A percentile compares a stretch with the other conserved stretches of the same genome.
phyloP scores from a whole-genome alignment of 2,888 invertebrate species.

The Erebia palarica region DNA sequence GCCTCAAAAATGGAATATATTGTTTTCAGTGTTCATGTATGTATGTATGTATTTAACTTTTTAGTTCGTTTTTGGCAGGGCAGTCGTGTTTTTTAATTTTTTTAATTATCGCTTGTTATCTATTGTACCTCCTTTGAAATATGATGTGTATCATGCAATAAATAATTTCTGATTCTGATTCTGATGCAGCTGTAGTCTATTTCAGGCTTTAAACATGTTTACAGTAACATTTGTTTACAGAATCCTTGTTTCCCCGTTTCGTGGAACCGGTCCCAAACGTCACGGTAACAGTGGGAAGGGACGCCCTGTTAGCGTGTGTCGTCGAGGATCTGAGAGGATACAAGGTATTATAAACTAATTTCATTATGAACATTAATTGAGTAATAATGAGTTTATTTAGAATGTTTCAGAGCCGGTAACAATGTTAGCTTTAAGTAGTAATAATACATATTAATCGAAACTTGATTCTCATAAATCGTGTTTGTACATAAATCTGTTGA shows the following conservation, averaged over 20 bases:
- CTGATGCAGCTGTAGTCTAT: too few relatives aligned
- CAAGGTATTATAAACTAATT: conserved; percentile 83
- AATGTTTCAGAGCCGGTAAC: conserved; percentile 11
- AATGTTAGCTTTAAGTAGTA: conserved; percentile 12
- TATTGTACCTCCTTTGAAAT: too few relatives aligned
- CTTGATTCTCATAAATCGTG: background rate
- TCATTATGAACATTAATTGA: conserved; percentile 21
- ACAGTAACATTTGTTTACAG: conserved; percentile 67
- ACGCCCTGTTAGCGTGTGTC: conserved; percentile 93
- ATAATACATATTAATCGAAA: background rate
- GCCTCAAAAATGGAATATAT: too few relatives aligned
- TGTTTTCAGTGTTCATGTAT: too few relatives aligned
- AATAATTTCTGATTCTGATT: too few relatives aligned
- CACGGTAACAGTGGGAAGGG: conserved; percentile 93
- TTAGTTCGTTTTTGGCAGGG: too few relatives aligned
- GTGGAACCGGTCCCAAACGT: conserved; percentile 95
- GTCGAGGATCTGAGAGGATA: conserved; percentile 93
- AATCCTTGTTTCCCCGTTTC: conserved; percentile 87
- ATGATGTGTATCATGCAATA: too few relatives aligned
- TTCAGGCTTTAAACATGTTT: background rate
- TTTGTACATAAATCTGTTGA: conserved; percentile 38
- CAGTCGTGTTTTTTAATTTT: too few relatives aligned
- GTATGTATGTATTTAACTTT: too few relatives aligned
- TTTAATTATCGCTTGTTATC: too few relatives aligned
- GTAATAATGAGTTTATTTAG: conserved; percentile 19